Evolutionary conservation across 2,888 invertebrate species (phyloP), one percentile per base, ranked within the genome.

Genomic region (Cyrtodaria siliqua): DNA sequence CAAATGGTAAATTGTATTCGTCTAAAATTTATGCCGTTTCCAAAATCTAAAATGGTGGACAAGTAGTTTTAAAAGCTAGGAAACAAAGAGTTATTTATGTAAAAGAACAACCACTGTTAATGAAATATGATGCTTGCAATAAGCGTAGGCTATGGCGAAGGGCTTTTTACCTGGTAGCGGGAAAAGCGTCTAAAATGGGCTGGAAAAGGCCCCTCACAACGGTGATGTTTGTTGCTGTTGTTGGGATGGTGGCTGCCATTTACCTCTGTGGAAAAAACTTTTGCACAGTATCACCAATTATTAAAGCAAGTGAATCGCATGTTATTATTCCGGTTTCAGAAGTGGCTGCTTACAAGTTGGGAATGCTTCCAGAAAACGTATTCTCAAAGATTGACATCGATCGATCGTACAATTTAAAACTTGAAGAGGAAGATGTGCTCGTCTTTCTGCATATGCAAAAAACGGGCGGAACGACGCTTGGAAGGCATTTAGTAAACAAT

Each of bases 371-470:
- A 23, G 66, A 64, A 8, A 77, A 81, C 38, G 29, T 27, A 20
- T 81, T 81, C 57, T 24, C 60, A 16, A 61, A 62, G 16, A 61
- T 26, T 9, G 57, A 74, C 27, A 94, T 97, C 67, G 96, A 96
- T 91, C 97, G 97, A 91, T 96, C 96, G 26, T 82, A 79, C 47
- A 69, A 85, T 24, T 89, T 94, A 44, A 86, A 93, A 78, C 85
- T 93, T 16, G 87, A 90, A n/a, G 97, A 96, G 14, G 96, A 97
- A 91, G 99, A 99, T 94, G 99, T 99, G 68, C 96, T 99, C 95
- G 99, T 99, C 64, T 96, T 99, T 95, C 94, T 99, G 85, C 99
- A 99, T 93, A 99, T 99, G 93, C 99, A 99, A 94, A 99, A 99
- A 94, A 99, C 99, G 62, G 99, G 99, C 66, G 99, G 99, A 29